Percentiles rank a stretch among this genome's conserved stretches.
Conservation (phyloP, 2,888 invertebrate genomes). For the Resseliella maxima region DNA sequence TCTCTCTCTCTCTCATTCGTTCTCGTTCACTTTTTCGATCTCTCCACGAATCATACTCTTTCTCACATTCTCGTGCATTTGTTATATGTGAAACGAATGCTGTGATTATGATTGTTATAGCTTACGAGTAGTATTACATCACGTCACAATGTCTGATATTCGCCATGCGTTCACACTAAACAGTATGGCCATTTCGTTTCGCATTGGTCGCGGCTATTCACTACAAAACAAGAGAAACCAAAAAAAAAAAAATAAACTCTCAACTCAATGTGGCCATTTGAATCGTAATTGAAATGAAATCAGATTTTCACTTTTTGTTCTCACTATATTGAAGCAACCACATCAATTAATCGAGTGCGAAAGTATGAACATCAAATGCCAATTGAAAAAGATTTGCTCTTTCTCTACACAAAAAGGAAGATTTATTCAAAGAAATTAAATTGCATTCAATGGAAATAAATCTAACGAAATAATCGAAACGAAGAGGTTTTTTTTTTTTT, state of each 20-base stretch:
- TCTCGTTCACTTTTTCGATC: background rate
- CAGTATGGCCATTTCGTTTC: background rate
- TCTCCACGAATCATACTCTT: background rate
- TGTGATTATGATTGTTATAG: slow-evolving; percentile 43
- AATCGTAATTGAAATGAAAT: too few species aligned
- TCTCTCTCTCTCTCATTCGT: background rate
- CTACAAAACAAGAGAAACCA: background rate
- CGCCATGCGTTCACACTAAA: background rate
- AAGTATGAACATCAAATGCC: background rate
- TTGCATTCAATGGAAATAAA: background rate
- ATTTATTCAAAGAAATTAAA: background rate
- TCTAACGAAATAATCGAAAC: background rate
- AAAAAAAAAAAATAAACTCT: background rate
- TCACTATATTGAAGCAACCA: too few species aligned
- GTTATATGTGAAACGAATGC: background rate
- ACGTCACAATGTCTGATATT: slow-evolving; percentile 30
- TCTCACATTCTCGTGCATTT: background rate
- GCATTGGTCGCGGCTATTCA: slow-evolving; percentile 14
- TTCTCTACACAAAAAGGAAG: background rate
- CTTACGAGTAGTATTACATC: slow-evolving; percentile 8
- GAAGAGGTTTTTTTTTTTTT: too few species aligned
- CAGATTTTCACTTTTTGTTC: too few species aligned
- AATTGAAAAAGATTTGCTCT: background rate
- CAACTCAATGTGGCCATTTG: too few species aligned
- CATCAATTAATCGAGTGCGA: background rate